Evolutionary conservation across 1,140 invertebrate species (phyloP), one percentile per base, ranked within the genome.

Genomic region (Araneus ventricosus): DNA sequence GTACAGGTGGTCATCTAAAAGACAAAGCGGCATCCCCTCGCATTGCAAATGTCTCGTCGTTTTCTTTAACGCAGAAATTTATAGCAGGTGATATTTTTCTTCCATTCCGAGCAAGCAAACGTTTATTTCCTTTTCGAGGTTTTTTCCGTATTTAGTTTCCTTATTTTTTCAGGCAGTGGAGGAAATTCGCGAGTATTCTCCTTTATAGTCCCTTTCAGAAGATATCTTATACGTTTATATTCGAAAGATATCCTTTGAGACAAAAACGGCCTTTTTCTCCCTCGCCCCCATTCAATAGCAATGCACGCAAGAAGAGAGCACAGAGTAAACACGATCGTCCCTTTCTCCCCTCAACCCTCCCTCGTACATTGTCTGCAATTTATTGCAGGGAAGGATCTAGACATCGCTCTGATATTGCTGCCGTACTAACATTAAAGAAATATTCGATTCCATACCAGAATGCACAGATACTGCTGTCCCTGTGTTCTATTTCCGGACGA

Each of bases 171-270:
- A 39, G n/a, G 17, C 27, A 45, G 39, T 45, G 45, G 57, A 87
- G 22, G 45, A 87, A 34, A 61, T 87, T 87, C 57, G 57, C 45
- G 85, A 63, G 57, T 63, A 37, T 87, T 61, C 52, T 27, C 45
- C 57, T 63, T 87, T 67, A 39, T 87, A 87, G 82, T 63, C 24
- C 59, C 39, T 63, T 52, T 39, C 85, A 59, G 52, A 87, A 34
- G 85, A 87, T 61, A 87, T 22, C 59, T 22, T 87, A 87, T 52
- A 84, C 63, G 59, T 87, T 87, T 87, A 61, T 87, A 87, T 63
- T 37, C 59, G 37, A 63, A 87, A 87, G 27, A 87, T 57, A 61
- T 87, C 59, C 59, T 63, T 87, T 63, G 85, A 87, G 59, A 87
- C 85, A 61, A 61, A 87, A 87, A 84, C 5, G 41, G 34, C 41